Conservation (phyloP, 2,888 invertebrate genomes). For the Loripinus fragilis region DNA sequence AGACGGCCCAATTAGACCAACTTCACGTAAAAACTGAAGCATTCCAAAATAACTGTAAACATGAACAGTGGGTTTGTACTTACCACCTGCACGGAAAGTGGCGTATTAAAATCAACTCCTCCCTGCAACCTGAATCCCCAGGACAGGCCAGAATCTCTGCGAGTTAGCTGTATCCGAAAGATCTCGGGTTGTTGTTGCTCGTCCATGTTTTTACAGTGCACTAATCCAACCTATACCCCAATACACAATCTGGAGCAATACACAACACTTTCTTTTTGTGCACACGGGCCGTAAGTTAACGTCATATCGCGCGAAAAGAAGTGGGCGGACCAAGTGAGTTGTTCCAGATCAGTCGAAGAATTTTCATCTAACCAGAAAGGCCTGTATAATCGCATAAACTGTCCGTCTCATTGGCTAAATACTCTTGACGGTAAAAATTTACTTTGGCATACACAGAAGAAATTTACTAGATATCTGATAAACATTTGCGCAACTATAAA, state of each 20-base stretch:
- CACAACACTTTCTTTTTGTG: constrained; percentile 41
- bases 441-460: too few species aligned
- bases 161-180: constrained; percentile 66
- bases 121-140: constrained; percentile 83
- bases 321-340: constrained; percentile 47
- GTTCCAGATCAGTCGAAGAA: too few species aligned
- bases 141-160: constrained; percentile 73
- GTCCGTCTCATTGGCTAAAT: too few species aligned
- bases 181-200: constrained; percentile 65
- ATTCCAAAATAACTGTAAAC: too few species aligned
- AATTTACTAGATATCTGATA: too few species aligned
- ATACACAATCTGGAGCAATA: constrained; percentile 5
- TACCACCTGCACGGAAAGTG: constrained; percentile 83
- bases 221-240: background rate
- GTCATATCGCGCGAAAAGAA: constrained; percentile 49
- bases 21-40: too few species aligned
- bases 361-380: too few species aligned
- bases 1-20: too few species aligned
- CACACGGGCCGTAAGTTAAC: constrained; percentile 54
- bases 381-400: too few species aligned
- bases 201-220: constrained; percentile 34
- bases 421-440: too few species aligned
- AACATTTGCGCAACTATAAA: too few species aligned
- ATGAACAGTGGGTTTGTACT: constrained; percentile 84
- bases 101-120: constrained; percentile 81